Evolutionary conservation across 2,888 invertebrate species (phyloP).

Genomic region (Philonicus albiceps): DNA sequence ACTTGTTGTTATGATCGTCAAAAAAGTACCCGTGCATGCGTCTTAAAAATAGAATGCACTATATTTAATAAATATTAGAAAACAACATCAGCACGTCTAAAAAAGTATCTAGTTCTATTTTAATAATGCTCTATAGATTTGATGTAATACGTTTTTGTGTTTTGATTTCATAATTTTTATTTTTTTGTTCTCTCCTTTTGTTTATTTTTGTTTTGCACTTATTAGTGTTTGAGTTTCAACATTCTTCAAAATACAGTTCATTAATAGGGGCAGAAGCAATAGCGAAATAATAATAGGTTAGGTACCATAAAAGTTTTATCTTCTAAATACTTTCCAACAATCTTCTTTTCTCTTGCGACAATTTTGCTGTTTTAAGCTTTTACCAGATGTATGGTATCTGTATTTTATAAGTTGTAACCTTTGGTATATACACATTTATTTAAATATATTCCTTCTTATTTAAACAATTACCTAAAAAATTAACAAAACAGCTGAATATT

Average conservation of each 20-base stretch:
- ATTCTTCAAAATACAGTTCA: too few species aligned
- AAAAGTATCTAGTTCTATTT: neutral
- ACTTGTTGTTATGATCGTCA: neutral
- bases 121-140: neutral
- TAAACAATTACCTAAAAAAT: neutral
- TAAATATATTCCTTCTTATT: too few species aligned
- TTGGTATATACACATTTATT: too few species aligned
- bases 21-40: neutral
- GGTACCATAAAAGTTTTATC: too few species aligned
- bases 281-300: too few species aligned
- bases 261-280: too few species aligned
- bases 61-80: neutral
- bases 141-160: neutral
- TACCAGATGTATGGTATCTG: too few species aligned
- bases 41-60: neutral
- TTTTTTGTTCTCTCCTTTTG: neutral
- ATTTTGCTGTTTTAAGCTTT: too few species aligned
- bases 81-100: neutral
- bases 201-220: neutral
- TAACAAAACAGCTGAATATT: neutral
- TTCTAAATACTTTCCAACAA: too few species aligned
- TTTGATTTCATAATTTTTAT: neutral
- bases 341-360: too few species aligned
- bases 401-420: too few species aligned
- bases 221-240: neutral